phyloP scores from a whole-genome alignment of 2,113 vertebrate species.

The Euleptes europaea region DNA sequence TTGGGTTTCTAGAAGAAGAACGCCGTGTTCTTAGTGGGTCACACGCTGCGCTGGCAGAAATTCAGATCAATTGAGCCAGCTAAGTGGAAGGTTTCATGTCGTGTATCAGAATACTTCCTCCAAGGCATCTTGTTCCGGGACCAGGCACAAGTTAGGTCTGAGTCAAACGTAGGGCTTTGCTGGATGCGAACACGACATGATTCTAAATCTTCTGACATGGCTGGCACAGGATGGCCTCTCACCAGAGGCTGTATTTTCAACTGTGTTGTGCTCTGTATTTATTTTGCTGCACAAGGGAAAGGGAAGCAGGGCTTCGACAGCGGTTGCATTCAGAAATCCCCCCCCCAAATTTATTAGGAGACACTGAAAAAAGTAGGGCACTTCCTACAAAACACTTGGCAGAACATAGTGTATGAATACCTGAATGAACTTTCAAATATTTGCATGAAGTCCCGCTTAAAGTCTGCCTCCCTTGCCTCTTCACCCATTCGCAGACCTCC shows the following conservation, averaged over 20 bases:
- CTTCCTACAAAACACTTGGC: constrained; percentile 50
- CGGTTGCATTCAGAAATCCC: neutral
- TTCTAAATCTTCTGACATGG: neutral
- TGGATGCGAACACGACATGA: neutral
- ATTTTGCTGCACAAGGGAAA: constrained; percentile 15
- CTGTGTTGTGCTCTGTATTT: neutral
- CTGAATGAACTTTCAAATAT: constrained; percentile 36
- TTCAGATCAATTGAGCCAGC: neutral
- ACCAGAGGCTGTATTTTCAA: neutral
- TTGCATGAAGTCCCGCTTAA: neutral
- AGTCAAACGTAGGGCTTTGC: neutral
- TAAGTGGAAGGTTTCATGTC: neutral
- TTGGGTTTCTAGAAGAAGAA: too few relatives aligned
- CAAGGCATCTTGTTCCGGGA: neutral
- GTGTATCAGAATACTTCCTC: neutral
- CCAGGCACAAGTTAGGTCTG: neutral
- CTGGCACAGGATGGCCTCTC: neutral
- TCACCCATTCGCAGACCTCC: constrained; percentile 21
- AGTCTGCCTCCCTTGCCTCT: constrained; percentile 17
- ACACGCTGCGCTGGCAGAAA: neutral
- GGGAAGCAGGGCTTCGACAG: neutral
- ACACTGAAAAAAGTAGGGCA: constrained; percentile 14
- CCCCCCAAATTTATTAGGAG: constrained; percentile 32
- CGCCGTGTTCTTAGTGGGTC: neutral
- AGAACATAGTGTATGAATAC: constrained; percentile 58